Percentiles rank a stretch among this genome's conserved stretches.
These are phyloP conservation scores for Proteles cristata DNA, from an alignment of 2,113 vertebrate species.

Conservation along the genomic window DNA sequence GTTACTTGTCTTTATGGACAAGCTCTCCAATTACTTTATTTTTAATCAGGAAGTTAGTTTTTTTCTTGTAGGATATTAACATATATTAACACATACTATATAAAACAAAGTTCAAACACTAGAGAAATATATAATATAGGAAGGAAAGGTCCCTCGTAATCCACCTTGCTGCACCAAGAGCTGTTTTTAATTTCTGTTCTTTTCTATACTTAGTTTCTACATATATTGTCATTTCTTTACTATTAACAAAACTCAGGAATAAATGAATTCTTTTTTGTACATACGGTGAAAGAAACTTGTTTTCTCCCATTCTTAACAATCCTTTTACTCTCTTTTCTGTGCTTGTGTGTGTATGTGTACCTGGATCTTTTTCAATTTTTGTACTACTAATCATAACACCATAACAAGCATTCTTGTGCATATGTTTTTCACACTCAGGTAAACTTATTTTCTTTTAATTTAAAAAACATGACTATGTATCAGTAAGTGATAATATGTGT, in stretches of 20 bases:
- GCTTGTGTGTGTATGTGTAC: not conserved
- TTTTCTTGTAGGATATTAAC: not conserved
- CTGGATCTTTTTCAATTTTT: not conserved
- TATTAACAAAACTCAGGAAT: not conserved
- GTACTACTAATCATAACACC: not conserved
- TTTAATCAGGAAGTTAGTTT: not conserved
- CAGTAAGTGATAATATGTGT: not conserved
- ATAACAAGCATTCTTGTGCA: not conserved
- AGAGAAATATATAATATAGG: not conserved
- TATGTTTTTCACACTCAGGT: not conserved
- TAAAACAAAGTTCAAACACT: not conserved
- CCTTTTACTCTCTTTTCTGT: not conserved
- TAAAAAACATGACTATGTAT: not conserved
- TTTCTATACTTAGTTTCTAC: not conserved
- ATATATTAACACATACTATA: not conserved
- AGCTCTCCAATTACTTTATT: not conserved
- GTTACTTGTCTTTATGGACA: slow-evolving; percentile 18
- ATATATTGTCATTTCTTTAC: not conserved
- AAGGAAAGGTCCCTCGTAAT: not conserved
- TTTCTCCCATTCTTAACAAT: not conserved
- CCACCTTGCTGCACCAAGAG: not conserved
- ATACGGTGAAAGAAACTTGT: not conserved
- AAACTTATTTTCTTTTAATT: not conserved
- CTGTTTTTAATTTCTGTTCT: not conserved
- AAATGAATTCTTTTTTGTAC: not conserved